Conservation (phyloP, 2,113 vertebrate genomes). For the Pygoscelis adeliae region DNA sequence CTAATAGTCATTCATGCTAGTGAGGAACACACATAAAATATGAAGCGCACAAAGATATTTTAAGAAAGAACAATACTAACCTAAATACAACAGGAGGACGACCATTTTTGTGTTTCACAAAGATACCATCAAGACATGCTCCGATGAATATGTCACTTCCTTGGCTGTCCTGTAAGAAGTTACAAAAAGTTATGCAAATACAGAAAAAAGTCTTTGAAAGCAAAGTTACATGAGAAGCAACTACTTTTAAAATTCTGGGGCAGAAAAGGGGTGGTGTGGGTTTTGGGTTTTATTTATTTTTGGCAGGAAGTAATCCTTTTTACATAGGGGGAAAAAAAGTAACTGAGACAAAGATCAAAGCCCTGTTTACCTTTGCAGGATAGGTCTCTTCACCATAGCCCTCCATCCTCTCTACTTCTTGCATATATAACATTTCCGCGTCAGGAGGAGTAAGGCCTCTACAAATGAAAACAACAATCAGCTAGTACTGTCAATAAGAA, state of each 20-base stretch:
- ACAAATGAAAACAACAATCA: constrained; percentile 17
- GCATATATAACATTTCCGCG: constrained; percentile 95
- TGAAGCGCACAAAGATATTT: not conserved
- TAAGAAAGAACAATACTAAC: constrained; percentile 64
- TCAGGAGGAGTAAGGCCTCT: constrained; percentile 92
- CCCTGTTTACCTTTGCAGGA: constrained; percentile 87
- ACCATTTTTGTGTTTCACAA: constrained; percentile 94
- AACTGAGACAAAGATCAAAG: not conserved
- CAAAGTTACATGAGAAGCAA: not conserved
- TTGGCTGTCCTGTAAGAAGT: constrained; percentile 86
- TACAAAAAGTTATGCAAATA: not conserved
- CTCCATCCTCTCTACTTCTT: constrained; percentile 95
- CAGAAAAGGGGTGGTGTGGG: not conserved
- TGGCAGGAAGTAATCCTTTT: not conserved
- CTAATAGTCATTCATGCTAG: not conserved
- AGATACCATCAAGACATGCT: constrained; percentile 93
- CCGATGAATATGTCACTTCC: constrained; percentile 91
- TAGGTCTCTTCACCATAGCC: constrained; percentile 95
- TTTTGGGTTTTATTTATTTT: not conserved
- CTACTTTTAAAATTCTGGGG: not conserved
- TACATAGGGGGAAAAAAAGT: not conserved
- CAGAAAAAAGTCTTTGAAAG: not conserved
- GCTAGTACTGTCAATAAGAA: not conserved
- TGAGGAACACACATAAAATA: not conserved
- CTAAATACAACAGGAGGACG: constrained; percentile 88